phyloP scores from a whole-genome alignment of 1,140 invertebrate species.

The Ridgeia piscesae region DNA sequence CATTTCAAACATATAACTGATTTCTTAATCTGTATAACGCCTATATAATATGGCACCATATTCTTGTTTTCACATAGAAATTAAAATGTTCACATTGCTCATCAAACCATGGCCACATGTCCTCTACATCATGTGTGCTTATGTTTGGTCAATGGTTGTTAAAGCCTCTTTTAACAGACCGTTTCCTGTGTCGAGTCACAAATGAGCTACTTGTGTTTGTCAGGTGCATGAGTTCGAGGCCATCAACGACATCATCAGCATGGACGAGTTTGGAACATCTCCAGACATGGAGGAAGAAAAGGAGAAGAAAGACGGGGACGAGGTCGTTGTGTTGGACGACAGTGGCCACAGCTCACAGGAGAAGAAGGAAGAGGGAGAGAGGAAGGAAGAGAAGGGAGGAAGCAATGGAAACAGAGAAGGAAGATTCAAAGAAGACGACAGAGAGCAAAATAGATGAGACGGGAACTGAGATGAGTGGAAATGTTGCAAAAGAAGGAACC shows the following conservation, averaged over 20 bases:
- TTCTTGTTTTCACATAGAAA: too few relatives aligned
- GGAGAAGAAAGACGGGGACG: neutral
- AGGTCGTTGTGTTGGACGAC: neutral
- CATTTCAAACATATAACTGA: too few relatives aligned
- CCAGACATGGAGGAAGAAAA: neutral
- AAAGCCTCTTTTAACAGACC: neutral
- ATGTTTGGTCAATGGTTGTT: too few relatives aligned
- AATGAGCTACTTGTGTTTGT: conserved; percentile 17
- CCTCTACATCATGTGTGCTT: too few relatives aligned
- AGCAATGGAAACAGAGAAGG: neutral
- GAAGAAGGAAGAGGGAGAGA: neutral
- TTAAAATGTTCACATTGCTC: too few relatives aligned
- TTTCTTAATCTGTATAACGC: too few relatives aligned
- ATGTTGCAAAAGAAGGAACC: neutral
- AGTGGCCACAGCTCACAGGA: neutral
- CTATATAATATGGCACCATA: too few relatives aligned
- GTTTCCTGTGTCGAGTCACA: too few relatives aligned
- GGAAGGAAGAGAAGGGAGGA: conserved; percentile 6
- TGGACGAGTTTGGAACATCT: conserved; percentile 67
- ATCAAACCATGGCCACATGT: too few relatives aligned
- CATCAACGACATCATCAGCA: conserved; percentile 96
- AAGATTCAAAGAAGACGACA: neutral
- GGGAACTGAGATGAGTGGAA: neutral
- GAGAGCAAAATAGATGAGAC: neutral
- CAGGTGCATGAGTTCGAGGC: conserved; percentile 92